Percentiles rank a stretch among this genome's conserved stretches.
Conservation (phyloP, 2,113 vertebrate species). For the Chiloscyllium plagiosum region DNA sequence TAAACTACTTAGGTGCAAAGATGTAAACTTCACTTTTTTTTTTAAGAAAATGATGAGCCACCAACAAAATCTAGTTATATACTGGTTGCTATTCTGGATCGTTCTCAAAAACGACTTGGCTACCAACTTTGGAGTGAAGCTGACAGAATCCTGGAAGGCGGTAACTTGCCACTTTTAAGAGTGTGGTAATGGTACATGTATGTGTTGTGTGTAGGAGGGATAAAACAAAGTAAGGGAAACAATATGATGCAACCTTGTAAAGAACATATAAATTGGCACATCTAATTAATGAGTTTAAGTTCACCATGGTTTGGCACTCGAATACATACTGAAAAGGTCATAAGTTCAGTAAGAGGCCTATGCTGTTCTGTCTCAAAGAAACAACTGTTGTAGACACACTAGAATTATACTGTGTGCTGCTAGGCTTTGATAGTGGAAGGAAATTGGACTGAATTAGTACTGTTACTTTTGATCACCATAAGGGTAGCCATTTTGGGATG, state of each 20-base stretch:
- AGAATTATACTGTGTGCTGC: background rate
- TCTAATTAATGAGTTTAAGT: background rate
- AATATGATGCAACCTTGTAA: background rate
- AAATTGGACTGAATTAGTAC: background rate
- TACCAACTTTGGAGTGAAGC: background rate
- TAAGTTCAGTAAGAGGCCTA: background rate
- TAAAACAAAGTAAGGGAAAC: background rate
- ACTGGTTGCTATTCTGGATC: background rate
- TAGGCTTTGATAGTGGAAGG: background rate
- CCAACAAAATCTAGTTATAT: background rate
- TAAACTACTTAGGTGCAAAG: background rate
- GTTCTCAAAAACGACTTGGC: background rate
- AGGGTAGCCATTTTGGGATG: background rate
- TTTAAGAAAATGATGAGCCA: background rate
- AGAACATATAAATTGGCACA: background rate
- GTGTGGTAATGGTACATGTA: background rate
- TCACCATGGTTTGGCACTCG: background rate
- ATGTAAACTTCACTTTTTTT: background rate
- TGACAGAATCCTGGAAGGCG: too few relatives aligned
- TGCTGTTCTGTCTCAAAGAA: background rate
- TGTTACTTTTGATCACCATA: background rate
- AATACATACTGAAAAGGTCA: background rate
- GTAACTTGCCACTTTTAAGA: background rate
- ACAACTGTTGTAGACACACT: background rate
- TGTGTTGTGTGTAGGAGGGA: background rate